Percentiles rank a stretch among this genome's conserved stretches.
phyloP scores from a whole-genome alignment of 2,888 invertebrate species.

The Leucophora obtusa region DNA sequence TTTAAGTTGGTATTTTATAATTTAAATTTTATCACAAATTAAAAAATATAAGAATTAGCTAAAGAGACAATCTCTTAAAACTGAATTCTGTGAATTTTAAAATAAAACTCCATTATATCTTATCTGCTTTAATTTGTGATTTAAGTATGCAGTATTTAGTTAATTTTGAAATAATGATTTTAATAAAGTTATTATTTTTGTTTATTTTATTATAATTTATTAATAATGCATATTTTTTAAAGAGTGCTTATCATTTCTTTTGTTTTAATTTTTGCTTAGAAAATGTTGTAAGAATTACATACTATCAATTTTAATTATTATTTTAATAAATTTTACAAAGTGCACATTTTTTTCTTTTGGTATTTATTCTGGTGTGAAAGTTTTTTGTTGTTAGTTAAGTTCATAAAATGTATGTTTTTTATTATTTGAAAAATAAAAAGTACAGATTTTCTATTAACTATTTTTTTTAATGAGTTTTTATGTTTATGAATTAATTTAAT shows the following conservation, averaged over 20 bases:
- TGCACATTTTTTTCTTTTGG: slow-evolving; percentile 48
- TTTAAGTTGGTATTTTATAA: not conserved
- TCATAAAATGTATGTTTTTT: slow-evolving; percentile 9
- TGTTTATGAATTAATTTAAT: not conserved
- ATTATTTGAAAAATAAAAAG: slow-evolving; percentile 17
- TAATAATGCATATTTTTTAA: slow-evolving; percentile 36
- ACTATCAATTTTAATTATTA: slow-evolving; percentile 56
- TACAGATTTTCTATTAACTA: too few species aligned
- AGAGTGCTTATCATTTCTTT: slow-evolving; percentile 49
- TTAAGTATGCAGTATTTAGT: slow-evolving; percentile 8
- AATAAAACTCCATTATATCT: not conserved
- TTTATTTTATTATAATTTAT: slow-evolving; percentile 23
- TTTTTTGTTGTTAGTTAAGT: slow-evolving; percentile 18
- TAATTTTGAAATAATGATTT: slow-evolving; percentile 4
- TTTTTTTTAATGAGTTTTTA: too few species aligned
- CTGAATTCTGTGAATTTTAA: not conserved
- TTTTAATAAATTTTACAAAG: slow-evolving; percentile 61
- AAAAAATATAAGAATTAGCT: slow-evolving; percentile 14
- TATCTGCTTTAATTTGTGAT: not conserved
- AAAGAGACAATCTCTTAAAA: not conserved
- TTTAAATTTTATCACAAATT: slow-evolving; percentile 32
- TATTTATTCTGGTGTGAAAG: slow-evolving; percentile 11
- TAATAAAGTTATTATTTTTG: slow-evolving; percentile 6
- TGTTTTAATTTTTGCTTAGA: slow-evolving; percentile 46
- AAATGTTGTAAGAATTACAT: slow-evolving; percentile 56